Evolutionary conservation across 2,113 vertebrate species (phyloP).

Genomic region (Mustela nigripes): DNA sequence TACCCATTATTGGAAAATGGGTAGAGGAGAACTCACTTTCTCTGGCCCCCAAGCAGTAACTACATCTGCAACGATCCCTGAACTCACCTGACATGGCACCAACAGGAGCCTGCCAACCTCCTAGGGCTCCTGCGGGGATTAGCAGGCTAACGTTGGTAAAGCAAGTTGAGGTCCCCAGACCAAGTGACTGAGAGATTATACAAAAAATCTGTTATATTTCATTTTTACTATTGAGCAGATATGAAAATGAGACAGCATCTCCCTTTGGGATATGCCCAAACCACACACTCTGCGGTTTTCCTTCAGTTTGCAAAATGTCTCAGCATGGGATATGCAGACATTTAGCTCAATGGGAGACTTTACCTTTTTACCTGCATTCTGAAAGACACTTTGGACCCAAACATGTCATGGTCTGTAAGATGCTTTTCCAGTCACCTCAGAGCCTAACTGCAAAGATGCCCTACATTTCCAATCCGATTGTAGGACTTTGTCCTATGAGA

Average conservation of each 20-base stretch:
- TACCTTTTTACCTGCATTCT: background rate
- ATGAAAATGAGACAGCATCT: background rate
- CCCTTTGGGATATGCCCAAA: background rate
- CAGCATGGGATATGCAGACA: background rate
- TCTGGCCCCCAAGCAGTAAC: background rate
- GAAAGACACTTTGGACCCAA: slow-evolving; percentile 43
- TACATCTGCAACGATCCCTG: background rate
- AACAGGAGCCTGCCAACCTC: background rate
- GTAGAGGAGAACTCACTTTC: background rate
- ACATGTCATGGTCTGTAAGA: background rate
- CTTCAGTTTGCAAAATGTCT: background rate
- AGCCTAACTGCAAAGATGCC: slow-evolving; percentile 38
- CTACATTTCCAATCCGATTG: slow-evolving; percentile 14
- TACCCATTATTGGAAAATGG: background rate
- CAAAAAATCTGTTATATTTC: background rate
- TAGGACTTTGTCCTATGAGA: background rate
- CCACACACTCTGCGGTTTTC: background rate
- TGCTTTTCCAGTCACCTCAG: background rate
- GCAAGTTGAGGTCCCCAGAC: background rate
- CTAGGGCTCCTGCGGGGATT: background rate
- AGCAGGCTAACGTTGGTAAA: background rate
- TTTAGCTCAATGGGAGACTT: background rate
- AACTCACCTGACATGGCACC: background rate
- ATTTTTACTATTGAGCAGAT: background rate
- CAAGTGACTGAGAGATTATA: background rate